phyloP scores from a whole-genome alignment of 2,797 vertebrate genomes.

The Holocentrus rufus region DNA sequence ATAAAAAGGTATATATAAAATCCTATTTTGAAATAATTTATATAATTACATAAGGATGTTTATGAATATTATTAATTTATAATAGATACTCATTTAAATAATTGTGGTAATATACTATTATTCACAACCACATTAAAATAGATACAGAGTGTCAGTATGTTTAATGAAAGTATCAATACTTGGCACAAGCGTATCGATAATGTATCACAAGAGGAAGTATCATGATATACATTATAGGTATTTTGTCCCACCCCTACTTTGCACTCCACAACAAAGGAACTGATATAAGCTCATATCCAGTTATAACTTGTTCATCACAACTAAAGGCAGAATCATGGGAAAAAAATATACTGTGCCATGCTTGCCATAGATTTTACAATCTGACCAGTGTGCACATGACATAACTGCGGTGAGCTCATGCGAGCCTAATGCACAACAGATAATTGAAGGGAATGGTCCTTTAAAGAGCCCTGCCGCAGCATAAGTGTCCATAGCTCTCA shows the following conservation, averaged over 20 bases:
- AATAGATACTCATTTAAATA: too few species aligned
- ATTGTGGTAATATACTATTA: too few species aligned
- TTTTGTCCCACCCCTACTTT: background rate
- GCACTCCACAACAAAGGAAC: background rate
- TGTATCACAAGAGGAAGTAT: too few species aligned
- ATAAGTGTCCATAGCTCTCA: conserved; percentile 53
- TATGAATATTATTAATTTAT: too few species aligned
- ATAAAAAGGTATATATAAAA: too few species aligned
- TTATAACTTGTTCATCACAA: background rate
- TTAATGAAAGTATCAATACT: too few species aligned
- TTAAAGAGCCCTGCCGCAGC: conserved; percentile 50
- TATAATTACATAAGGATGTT: too few species aligned
- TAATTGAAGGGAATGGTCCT: conserved; percentile 62
- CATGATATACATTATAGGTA: too few species aligned
- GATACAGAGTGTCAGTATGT: too few species aligned
- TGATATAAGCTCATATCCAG: background rate
- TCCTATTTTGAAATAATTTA: too few species aligned
- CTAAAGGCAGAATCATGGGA: conserved; percentile 42
- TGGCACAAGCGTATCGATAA: too few species aligned
- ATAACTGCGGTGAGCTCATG: conserved; percentile 72
- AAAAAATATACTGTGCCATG: conserved; percentile 47
- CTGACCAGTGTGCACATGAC: conserved; percentile 59
- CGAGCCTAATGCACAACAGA: conserved; percentile 69
- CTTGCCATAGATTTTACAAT: conserved; percentile 44
- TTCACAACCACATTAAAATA: too few species aligned